A percentile compares a stretch with the other conserved stretches of the same genome.
phyloP scores from a whole-genome alignment of 2,888 invertebrate species.

The Diploptera punctata region DNA sequence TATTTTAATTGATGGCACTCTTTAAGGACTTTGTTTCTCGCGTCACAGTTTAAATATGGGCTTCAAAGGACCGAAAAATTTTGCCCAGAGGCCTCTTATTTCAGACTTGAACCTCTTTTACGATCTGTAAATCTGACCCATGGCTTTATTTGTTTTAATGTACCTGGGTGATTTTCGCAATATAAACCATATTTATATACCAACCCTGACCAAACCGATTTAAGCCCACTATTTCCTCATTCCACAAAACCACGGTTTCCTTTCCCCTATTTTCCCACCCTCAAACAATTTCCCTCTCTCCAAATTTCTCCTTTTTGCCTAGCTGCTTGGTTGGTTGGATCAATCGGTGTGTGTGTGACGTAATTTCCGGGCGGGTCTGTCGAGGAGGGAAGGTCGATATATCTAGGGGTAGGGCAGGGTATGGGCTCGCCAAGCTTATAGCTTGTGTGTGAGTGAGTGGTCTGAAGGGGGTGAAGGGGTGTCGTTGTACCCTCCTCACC shows the following conservation, averaged over 20 bases:
- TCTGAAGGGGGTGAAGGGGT: conserved; percentile 53
- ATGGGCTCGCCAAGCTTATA: conserved; percentile 7
- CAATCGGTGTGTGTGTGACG: conserved; percentile 38
- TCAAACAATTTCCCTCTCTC: conserved; percentile 13
- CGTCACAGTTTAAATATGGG: too few species aligned
- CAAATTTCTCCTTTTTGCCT: conserved; percentile 16
- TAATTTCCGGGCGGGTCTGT: conserved; percentile 33
- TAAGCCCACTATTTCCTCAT: conserved; percentile 11
- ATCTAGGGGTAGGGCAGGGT: conserved; percentile 31
- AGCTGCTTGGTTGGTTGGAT: conserved; percentile 36
- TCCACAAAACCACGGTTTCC: background rate
- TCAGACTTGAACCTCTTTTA: too few species aligned
- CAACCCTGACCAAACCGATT: background rate
- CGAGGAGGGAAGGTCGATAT: conserved; percentile 35
- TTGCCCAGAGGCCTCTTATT: too few species aligned
- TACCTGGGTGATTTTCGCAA: background rate
- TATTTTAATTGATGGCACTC: too few species aligned
- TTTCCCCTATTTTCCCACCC: conserved; percentile 3
- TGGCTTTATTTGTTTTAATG: too few species aligned
- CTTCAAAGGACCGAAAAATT: too few species aligned
- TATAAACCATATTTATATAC: conserved; percentile 15
- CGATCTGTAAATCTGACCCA: too few species aligned
- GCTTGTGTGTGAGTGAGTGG: conserved; percentile 44
- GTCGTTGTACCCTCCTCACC: conserved; percentile 44
- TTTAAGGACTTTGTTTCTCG: too few species aligned